A percentile compares a stretch with the other conserved stretches of the same genome.
These are phyloP conservation scores for Nemotelus pantherinus DNA, from an alignment of 2,888 invertebrate species.

Conservation along the genomic window DNA sequence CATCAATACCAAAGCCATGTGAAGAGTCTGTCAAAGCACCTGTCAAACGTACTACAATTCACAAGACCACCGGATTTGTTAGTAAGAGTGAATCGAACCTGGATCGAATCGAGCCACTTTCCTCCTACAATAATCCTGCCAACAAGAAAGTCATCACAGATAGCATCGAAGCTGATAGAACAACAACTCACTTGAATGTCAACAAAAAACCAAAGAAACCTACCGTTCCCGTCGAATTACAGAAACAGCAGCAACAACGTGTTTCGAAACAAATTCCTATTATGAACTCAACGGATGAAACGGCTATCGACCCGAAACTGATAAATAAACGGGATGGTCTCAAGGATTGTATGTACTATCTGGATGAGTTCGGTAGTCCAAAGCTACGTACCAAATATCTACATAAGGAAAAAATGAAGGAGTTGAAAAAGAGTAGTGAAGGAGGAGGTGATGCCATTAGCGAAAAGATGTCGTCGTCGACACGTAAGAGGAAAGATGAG, in stretches of 20 bases:
- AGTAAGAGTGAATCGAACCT: neutral
- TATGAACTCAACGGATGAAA: conserved; percentile 43
- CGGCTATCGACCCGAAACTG: conserved; percentile 59
- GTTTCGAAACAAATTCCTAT: conserved; percentile 22
- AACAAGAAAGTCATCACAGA: no score
- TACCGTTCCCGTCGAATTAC: neutral
- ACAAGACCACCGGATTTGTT: neutral
- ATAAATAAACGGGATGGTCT: conserved; percentile 64
- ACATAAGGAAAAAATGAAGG: conserved; percentile 60
- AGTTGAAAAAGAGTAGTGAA: conserved; percentile 49
- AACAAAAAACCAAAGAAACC: neutral
- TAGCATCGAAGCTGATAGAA: no score
- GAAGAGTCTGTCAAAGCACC: neutral
- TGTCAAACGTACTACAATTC: conserved; percentile 1
- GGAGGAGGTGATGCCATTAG: conserved; percentile 10
- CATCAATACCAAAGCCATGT: neutral
- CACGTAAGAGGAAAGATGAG: conserved; percentile 5
- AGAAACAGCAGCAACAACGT: neutral
- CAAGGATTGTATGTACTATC: conserved; percentile 63
- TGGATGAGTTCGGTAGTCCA: conserved; percentile 64
- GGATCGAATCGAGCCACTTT: conserved; percentile 13
- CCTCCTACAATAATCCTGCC: neutral
- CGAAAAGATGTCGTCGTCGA: conserved; percentile 27
- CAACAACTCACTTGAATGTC: no score
- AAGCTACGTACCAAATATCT: conserved; percentile 62